These are phyloP conservation scores for Climacteris rufus DNA, from an alignment of 2,113 vertebrate genomes.

Conservation along the genomic window DNA sequence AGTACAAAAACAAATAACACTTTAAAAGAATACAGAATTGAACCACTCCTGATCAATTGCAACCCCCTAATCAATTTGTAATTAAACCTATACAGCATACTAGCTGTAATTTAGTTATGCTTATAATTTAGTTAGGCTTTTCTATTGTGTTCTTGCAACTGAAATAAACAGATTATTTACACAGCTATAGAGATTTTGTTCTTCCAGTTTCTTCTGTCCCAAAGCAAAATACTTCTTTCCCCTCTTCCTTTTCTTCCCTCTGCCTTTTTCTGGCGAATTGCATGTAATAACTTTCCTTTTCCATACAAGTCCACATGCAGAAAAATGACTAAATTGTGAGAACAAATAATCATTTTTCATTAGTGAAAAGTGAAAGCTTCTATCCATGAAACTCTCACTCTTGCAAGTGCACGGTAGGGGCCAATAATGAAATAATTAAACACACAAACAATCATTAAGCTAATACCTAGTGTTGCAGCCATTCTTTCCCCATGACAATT, in stretches of 20 bases:
- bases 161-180: not conserved
- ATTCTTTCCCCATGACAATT: not conserved
- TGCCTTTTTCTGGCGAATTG: not conserved
- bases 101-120: not conserved
- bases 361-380: not conserved
- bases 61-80: not conserved
- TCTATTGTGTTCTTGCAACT: not conserved
- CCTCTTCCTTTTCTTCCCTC: not conserved
- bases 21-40: not conserved
- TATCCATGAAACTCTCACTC: not conserved
- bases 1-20: not conserved
- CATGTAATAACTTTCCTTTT: not conserved
- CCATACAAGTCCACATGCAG: not conserved
- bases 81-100: not conserved
- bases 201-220: not conserved
- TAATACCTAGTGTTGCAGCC: not conserved
- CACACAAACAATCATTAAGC: not conserved
- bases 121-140: not conserved
- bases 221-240: not conserved
- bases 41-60: not conserved
- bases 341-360: not conserved
- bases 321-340: not conserved
- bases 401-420: not conserved
- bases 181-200: not conserved
- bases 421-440: constrained; percentile 6